Conservation (phyloP, 2,888 invertebrate genomes). For the Seira ritae region DNA sequence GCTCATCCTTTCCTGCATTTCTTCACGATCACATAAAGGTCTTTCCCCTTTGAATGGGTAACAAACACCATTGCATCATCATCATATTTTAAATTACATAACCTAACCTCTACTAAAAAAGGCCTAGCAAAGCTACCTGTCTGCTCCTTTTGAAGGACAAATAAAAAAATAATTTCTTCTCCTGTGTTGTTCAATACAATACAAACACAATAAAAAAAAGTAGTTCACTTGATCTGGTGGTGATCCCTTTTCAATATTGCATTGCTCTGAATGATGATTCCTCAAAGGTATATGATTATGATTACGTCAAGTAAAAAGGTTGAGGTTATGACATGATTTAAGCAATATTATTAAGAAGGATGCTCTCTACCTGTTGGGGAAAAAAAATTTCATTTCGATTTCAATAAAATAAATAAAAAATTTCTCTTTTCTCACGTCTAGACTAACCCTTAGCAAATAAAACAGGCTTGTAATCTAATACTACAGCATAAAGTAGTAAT, state of each 20-base stretch:
- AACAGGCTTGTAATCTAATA: neutral
- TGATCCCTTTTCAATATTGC: conserved; percentile 12
- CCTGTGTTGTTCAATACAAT: conserved; percentile 3
- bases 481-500: conserved; percentile 13
- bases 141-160: conserved; percentile 37
- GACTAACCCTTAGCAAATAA: conserved; percentile 17
- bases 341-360: conserved; percentile 21
- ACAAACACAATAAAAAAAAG: conserved; percentile 36
- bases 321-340: conserved; percentile 10
- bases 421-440: conserved; percentile 21
- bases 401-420: conserved; percentile 6
- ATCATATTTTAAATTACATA: neutral
- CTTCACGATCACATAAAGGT: conserved; percentile 7
- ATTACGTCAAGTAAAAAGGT: conserved; percentile 11
- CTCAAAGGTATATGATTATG: neutral
- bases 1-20: neutral
- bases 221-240: conserved; percentile 51
- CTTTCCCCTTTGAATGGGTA: conserved; percentile 2
- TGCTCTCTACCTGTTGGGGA: conserved; percentile 17
- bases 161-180: conserved; percentile 25
- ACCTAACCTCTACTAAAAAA: conserved; percentile 25
- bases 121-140: conserved; percentile 30
- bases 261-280: neutral
- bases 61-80: neutral
- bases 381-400: conserved; percentile 21